Percentiles rank a stretch among this genome's conserved stretches.
These are phyloP conservation scores for Idaea aversata DNA, from an alignment of 2,888 invertebrate species.

Conservation along the genomic window DNA sequence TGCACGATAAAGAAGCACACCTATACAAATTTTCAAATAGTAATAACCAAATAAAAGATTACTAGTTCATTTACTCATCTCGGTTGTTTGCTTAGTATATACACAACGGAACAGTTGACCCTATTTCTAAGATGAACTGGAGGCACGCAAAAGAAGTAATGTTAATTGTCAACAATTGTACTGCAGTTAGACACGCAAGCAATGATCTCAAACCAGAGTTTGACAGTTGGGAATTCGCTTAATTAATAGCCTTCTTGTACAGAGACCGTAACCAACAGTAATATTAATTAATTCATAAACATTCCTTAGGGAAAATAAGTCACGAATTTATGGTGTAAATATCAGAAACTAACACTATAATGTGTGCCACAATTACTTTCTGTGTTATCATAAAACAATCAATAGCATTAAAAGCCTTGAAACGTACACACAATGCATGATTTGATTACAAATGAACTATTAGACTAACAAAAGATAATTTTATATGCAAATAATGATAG, in stretches of 20 bases:
- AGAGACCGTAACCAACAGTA: not conserved
- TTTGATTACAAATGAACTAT: not conserved
- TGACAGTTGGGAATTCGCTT: constrained; percentile 39
- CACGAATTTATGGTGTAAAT: not conserved
- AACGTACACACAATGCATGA: not conserved
- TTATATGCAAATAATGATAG: not conserved
- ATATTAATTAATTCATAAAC: not conserved
- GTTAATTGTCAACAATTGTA: constrained; percentile 76
- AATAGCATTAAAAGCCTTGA: not conserved
- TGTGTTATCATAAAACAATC: not conserved
- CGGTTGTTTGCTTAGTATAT: constrained; percentile 22
- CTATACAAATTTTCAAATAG: not conserved
- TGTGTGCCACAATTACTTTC: not conserved
- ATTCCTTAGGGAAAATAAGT: not conserved
- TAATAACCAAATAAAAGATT: not conserved
- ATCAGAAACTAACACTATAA: too few relatives aligned
- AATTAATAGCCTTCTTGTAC: constrained; percentile 15
- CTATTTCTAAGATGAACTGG: constrained; percentile 65
- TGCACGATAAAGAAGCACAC: not conserved
- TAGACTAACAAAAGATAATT: not conserved
- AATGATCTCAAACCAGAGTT: constrained; percentile 54
- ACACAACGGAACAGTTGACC: constrained; percentile 55
- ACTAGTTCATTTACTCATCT: not conserved
- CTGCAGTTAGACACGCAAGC: constrained; percentile 72
- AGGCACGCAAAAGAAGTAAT: constrained; percentile 74